These are phyloP conservation scores for Melanotaenia maccullochi DNA, from an alignment of 2,797 vertebrate genomes.

Conservation along the genomic window DNA sequence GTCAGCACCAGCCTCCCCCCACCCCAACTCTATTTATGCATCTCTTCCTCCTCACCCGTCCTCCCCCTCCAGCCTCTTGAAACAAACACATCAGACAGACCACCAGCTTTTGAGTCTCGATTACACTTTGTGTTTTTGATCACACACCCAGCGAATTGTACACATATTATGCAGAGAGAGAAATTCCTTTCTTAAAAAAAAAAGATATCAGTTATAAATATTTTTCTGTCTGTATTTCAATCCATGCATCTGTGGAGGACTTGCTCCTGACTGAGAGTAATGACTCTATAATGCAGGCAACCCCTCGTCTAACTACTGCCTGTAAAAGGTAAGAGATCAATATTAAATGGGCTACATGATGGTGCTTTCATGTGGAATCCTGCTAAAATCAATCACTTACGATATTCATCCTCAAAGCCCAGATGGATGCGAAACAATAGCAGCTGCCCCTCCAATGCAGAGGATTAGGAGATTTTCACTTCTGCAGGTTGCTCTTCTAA, in stretches of 20 bases:
- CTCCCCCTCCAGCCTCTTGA: slow-evolving; percentile 38
- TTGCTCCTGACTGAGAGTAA: slow-evolving; percentile 16
- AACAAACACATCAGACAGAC: slow-evolving; percentile 56
- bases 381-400: slow-evolving; percentile 48
- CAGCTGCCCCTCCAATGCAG: slow-evolving; percentile 26
- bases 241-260: not conserved
- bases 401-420: slow-evolving; percentile 41
- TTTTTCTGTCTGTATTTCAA: not conserved
- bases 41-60: slow-evolving; percentile 46
- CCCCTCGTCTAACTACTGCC: slow-evolving; percentile 35
- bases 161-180: not conserved
- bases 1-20: slow-evolving; percentile 46
- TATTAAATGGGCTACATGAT: slow-evolving; percentile 52
- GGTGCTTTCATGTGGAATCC: slow-evolving; percentile 36
- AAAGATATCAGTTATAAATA: not conserved
- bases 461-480: slow-evolving; percentile 32
- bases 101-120: slow-evolving; percentile 31
- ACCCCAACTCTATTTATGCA: slow-evolving; percentile 59
- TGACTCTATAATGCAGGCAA: slow-evolving; percentile 28
- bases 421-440: slow-evolving; percentile 39
- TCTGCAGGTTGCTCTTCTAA: slow-evolving; percentile 25
- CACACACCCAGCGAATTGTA: slow-evolving; percentile 1
- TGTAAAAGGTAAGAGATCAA: slow-evolving; percentile 46
- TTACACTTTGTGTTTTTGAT: slow-evolving; percentile 34
- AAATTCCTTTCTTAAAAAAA: not conserved